Evolutionary conservation across 2,888 invertebrate genomes (phyloP), one percentile per base, ranked within the genome.

Genomic region (Coenonympha arcania): DNA sequence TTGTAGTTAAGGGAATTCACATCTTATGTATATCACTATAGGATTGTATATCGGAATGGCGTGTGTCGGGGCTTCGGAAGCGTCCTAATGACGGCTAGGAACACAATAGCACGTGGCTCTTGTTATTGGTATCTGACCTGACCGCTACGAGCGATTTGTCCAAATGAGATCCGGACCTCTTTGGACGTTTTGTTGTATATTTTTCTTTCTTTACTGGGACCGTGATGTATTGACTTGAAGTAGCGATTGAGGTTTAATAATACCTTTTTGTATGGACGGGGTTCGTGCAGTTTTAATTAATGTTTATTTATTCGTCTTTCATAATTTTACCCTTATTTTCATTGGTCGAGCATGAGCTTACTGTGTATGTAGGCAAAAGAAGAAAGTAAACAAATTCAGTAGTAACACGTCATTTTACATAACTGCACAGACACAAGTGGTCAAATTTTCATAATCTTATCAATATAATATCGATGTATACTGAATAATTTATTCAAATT

Each of bases 81-180:
- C 79, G 74, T 71, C 76, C 83, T 85, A 84, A 85, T 83, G 85
- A 84, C 76, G 79, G 76, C 75, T 69, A 67, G 68, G 74, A 77
- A 70, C 74, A 85, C 85, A 85, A 85, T 84, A 80, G 82, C 80
- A 82, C 75, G 76, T 76, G 75, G 68, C 73, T 79, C 83, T 84
- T 85, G 77, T 84, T 85, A 84, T 84, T 84, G 84, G 81, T 82
- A 80, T 83, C 83, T 79, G 83, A 80, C 80, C 79, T 83, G 81
- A 84, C 84, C 84, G 83, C 83, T 80, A 83, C 80, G 73, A 81
- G 76, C 82, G 83, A 85, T 85, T 85, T 84, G 85, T 85, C 83
- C 80, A 84, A 84, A 85, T 83, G 83, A 85, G 83, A 83, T 83
- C 84, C 85, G 84, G 81, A 71, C 76, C 79, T 74, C 73, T 73